phyloP scores from a whole-genome alignment of 2,113 vertebrate species.

The Entelurus aequoreus region DNA sequence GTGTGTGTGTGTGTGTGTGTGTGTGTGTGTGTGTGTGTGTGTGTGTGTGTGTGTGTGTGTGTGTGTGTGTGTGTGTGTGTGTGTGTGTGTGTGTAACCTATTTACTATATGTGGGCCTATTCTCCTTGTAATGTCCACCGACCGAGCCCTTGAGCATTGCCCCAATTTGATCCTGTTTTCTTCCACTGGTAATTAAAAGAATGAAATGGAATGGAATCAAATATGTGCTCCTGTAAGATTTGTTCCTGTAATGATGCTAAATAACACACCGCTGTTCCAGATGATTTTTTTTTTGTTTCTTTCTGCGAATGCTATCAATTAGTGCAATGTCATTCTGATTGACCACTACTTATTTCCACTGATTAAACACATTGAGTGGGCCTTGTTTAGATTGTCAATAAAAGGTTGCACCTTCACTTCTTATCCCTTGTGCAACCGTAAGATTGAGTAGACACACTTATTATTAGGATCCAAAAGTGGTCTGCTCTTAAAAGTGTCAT shows the following conservation, averaged over 20 bases:
- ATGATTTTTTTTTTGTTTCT: constrained; percentile 20
- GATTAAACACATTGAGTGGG: constrained; percentile 16
- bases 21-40: not conserved
- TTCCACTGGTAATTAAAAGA: constrained; percentile 38
- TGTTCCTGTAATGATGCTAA: constrained; percentile 13
- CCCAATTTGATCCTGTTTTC: constrained; percentile 26
- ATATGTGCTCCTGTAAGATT: constrained; percentile 13
- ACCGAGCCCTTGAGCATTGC: constrained; percentile 39
- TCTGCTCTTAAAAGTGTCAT: too few species aligned
- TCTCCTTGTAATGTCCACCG: constrained; percentile 17
- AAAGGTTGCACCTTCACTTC: not conserved
- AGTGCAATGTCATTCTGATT: constrained; percentile 16
- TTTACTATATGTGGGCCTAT: constrained; percentile 43
- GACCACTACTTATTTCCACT: constrained; percentile 10
- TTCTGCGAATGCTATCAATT: constrained; percentile 27
- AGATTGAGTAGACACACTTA: too few species aligned
- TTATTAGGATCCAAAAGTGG: too few species aligned
- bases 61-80: too few species aligned
- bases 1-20: too few species aligned
- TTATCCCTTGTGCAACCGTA: too few species aligned
- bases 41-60: too few species aligned
- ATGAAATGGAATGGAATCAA: constrained; percentile 10
- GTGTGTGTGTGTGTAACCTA: not conserved
- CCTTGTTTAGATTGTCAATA: not conserved
- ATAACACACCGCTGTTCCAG: constrained; percentile 28